Base-by-base conservation (phyloP, 1,140 invertebrate genomes). In the Drosophila subpulchrella region DNA sequence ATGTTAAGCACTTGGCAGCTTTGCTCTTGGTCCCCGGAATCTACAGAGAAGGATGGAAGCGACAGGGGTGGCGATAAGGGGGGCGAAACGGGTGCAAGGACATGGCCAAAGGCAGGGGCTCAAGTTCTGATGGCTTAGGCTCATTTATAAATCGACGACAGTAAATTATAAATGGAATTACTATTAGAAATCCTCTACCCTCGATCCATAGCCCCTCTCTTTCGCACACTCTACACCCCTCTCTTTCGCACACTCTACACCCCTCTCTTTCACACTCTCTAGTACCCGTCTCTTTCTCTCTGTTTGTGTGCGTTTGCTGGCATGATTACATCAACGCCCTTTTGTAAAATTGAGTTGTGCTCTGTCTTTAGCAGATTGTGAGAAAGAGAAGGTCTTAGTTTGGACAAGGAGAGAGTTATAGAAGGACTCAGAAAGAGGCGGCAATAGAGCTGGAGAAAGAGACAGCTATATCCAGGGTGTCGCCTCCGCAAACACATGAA, bases 81-180 rank as follows among this genome's bases (percentile, higher is more conserved):
- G n/a, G 27, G 27, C 24, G 1, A 5, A 41, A 57, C 24, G 10
- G 27, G 13, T 41, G 15, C 32, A 36, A 15, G 2, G 10, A 39
- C 41, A 34, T 17, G 13, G 7, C 44, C 47, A 44, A 57, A 75
- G 53, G 50, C 50, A 41, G 38, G 38, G 11, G 44, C 42, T 59
- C 17, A 42, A 24, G 47, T 66, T 47, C 65, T 53, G 82, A 88
- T 79, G 83, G 78, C 82, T 78, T 67, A 53, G 75, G 78, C 83
- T 86, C 78, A 86, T 88, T 86, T 86, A 86, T 88, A 88, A 86
- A 86, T 88, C 79, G 83, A 78, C 75, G 79, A 66, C 56, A 83
- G 75, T 86, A 88, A 86, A 86, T 86, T 86, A 86, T 86, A 82
- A 86, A 86, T 88, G 82, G 82, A 59, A 82, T 83, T 88, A 88